Evolutionary conservation across 2,888 invertebrate species (phyloP).

Genomic region (Hypena proboscidalis): DNA sequence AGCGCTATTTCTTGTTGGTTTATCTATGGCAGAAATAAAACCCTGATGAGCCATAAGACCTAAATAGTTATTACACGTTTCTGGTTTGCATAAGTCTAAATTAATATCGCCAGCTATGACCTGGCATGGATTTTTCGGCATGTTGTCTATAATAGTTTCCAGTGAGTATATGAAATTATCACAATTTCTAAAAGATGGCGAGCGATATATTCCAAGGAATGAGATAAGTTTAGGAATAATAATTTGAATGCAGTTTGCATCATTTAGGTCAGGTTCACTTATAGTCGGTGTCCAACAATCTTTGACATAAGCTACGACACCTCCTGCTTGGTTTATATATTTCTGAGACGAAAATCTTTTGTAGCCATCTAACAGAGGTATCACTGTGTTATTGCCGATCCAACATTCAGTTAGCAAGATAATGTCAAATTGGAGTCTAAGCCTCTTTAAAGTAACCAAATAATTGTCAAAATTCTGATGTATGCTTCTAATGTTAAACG

Average conservation of each 20-base stretch:
- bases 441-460: background rate
- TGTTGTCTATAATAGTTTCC: background rate
- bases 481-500: constrained; percentile 3
- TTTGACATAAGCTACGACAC: background rate
- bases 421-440: background rate
- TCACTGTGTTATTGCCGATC: background rate
- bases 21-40: too few relatives aligned
- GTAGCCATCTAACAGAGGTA: background rate
- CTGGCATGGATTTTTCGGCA: background rate
- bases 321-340: background rate
- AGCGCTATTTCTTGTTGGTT: background rate
- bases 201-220: background rate
- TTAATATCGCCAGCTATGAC: background rate
- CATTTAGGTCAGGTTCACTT: background rate
- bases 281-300: background rate
- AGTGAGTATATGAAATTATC: background rate
- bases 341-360: background rate
- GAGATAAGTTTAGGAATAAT: background rate
- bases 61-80: background rate
- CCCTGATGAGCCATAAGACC: background rate
- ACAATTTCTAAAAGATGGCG: background rate
- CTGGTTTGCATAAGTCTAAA: background rate
- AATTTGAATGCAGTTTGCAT: background rate
- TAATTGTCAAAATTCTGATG: background rate
- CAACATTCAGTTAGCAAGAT: constrained; percentile 5